These are phyloP conservation scores for Echiichthys vipera DNA, from an alignment of 2,797 vertebrate species.

Conservation along the genomic window DNA sequence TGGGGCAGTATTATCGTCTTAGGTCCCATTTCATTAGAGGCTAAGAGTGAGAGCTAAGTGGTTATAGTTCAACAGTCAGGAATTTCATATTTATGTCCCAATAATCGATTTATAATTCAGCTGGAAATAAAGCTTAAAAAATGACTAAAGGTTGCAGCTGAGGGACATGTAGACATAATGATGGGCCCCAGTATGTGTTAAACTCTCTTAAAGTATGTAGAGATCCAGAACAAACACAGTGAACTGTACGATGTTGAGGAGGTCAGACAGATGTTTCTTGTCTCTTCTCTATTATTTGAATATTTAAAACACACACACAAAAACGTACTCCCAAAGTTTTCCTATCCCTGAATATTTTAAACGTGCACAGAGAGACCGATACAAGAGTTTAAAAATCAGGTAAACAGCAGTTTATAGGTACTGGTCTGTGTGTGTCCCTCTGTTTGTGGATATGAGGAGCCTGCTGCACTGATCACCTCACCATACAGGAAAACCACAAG, in stretches of 20 bases:
- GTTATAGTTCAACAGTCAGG: slow-evolving; percentile 11
- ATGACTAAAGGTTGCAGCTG: background rate
- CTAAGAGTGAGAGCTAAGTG: slow-evolving; percentile 8
- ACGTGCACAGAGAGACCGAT: slow-evolving; percentile 32
- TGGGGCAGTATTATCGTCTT: slow-evolving; percentile 12
- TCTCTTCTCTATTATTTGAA: slow-evolving; percentile 44
- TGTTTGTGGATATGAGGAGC: slow-evolving; percentile 38
- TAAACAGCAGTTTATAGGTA: slow-evolving; percentile 51
- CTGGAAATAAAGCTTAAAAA: slow-evolving; percentile 24
- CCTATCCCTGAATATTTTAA: slow-evolving; percentile 59
- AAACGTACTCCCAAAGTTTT: slow-evolving; percentile 12
- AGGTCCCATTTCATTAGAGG: slow-evolving; percentile 43
- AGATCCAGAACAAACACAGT: slow-evolving; percentile 34
- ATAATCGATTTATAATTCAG: slow-evolving; percentile 29
- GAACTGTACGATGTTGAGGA: slow-evolving; percentile 15
- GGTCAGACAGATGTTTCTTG: slow-evolving; percentile 38
- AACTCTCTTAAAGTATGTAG: slow-evolving; percentile 36
- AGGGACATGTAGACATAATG: slow-evolving; percentile 22
- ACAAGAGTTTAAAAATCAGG: slow-evolving; percentile 59
- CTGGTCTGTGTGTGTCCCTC: slow-evolving; percentile 7
- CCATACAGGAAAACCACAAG: slow-evolving; percentile 44
- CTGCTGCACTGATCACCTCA: slow-evolving; percentile 32
- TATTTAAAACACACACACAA: slow-evolving; percentile 13
- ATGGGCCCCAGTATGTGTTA: slow-evolving; percentile 29
- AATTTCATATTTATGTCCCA: slow-evolving; percentile 5